phyloP scores from a whole-genome alignment of 2,888 invertebrate species.

The Leptinotarsa rubiginosa region DNA sequence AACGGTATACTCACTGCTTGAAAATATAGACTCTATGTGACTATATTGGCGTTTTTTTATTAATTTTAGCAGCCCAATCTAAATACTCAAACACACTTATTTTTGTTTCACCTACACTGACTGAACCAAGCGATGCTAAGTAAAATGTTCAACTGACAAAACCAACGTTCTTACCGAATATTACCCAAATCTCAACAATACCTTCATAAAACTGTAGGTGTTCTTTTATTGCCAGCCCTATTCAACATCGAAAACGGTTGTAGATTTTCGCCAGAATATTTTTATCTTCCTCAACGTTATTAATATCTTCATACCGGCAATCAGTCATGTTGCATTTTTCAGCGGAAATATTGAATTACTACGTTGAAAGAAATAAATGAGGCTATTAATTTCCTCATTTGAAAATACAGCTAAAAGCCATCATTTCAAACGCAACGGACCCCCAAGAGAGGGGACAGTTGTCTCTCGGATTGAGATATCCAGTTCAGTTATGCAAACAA shows the following conservation, averaged over 20 bases:
- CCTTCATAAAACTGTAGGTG: conserved; percentile 30
- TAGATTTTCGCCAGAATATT: background rate
- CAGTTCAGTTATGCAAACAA: conserved; percentile 56
- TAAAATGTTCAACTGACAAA: background rate
- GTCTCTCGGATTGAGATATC: conserved; percentile 56
- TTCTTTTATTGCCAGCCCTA: conserved; percentile 25
- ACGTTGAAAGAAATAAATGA: conserved; percentile 37
- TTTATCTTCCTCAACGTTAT: background rate
- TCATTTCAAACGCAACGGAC: conserved; percentile 49
- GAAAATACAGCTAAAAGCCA: conserved; percentile 32
- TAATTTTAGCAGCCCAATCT: background rate
- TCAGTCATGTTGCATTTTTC: conserved; percentile 18
- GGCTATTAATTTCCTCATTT: conserved; percentile 28
- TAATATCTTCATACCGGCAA: conserved; percentile 18
- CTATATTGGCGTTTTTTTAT: background rate
- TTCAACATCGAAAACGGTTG: background rate
- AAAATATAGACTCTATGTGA: no score
- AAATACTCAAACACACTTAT: background rate
- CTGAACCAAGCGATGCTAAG: background rate
- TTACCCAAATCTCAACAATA: conserved; percentile 28
- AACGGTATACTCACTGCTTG: no score
- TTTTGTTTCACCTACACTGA: background rate
- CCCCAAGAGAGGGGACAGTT: conserved; percentile 45
- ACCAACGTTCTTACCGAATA: conserved; percentile 14
- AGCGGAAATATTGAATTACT: conserved; percentile 34